A percentile compares a stretch with the other conserved stretches of the same genome.
Evolutionary conservation across 92 coral and sea anemone species (phyloP).

Genomic region (Epizoanthus illoricatus): DNA sequence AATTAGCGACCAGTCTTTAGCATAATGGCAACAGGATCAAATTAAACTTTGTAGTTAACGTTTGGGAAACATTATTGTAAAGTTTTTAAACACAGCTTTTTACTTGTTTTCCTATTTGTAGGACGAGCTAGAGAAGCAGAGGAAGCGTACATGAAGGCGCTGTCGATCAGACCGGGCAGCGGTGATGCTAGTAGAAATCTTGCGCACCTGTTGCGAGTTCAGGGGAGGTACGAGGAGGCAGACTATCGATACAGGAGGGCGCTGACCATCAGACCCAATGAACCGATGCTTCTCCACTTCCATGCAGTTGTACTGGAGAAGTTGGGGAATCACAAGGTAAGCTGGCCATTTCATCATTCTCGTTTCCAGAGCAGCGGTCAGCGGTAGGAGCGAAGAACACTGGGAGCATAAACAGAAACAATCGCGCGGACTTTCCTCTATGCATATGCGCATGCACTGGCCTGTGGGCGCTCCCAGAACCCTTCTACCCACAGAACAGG

Average conservation of each 20-base stretch:
- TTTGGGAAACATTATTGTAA: neutral
- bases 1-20: no score
- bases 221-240: slow-evolving; percentile 58
- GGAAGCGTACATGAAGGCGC: slow-evolving; percentile 64
- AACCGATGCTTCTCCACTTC: slow-evolving; percentile 57
- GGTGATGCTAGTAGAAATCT: slow-evolving; percentile 74
- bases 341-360: no score
- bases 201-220: slow-evolving; percentile 70
- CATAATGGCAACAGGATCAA: no score
- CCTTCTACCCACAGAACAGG: no score
- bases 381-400: no score
- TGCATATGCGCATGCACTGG: no score
- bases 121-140: slow-evolving; percentile 75
- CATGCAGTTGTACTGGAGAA: slow-evolving; percentile 71
- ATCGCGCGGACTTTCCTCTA: no score
- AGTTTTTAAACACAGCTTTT: no score
- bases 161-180: slow-evolving; percentile 77
- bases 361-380: no score
- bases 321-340: slow-evolving; percentile 66
- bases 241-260: slow-evolving; percentile 65
- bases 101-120: neutral
- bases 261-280: slow-evolving; percentile 54
- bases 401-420: no score
- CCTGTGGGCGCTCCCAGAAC: neutral
- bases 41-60: no score